These are phyloP conservation scores for Syngnathus typhle DNA, from an alignment of 2,113 vertebrate species.

Conservation along the genomic window DNA sequence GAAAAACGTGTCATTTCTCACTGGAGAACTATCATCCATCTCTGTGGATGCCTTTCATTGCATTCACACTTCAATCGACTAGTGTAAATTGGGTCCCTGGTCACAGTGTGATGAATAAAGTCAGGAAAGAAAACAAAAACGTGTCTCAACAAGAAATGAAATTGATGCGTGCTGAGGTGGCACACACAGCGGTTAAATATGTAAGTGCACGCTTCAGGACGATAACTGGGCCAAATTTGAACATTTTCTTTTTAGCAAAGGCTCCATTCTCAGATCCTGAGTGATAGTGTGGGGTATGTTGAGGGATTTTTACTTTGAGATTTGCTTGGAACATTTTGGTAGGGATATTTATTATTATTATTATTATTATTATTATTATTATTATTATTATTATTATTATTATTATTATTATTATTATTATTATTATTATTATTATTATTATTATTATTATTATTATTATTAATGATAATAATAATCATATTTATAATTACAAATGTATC, in stretches of 20 bases:
- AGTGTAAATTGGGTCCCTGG: slow-evolving; percentile 53
- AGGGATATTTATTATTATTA: neutral
- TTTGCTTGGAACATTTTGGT: neutral
- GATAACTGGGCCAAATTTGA: neutral
- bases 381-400: neutral
- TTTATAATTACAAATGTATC: too few species aligned
- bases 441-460: neutral
- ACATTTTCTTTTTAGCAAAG: neutral
- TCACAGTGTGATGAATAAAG: slow-evolving; percentile 42
- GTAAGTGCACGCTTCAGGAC: neutral
- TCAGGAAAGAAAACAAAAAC: slow-evolving; percentile 53
- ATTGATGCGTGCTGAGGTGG: slow-evolving; percentile 52
- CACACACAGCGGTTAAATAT: slow-evolving; percentile 55
- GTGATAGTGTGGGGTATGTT: neutral
- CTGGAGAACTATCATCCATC: slow-evolving; percentile 29
- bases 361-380: neutral
- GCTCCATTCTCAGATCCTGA: neutral
- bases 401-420: neutral
- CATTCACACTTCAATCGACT: slow-evolving; percentile 30
- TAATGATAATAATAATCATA: too few species aligned
- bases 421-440: neutral
- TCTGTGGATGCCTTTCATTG: slow-evolving; percentile 39
- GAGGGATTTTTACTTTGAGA: neutral
- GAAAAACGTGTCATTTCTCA: slow-evolving; percentile 43
- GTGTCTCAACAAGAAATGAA: slow-evolving; percentile 41